These are phyloP conservation scores for Heteromormyrus szaboi DNA, from an alignment of 2,797 vertebrate species.

Conservation along the genomic window DNA sequence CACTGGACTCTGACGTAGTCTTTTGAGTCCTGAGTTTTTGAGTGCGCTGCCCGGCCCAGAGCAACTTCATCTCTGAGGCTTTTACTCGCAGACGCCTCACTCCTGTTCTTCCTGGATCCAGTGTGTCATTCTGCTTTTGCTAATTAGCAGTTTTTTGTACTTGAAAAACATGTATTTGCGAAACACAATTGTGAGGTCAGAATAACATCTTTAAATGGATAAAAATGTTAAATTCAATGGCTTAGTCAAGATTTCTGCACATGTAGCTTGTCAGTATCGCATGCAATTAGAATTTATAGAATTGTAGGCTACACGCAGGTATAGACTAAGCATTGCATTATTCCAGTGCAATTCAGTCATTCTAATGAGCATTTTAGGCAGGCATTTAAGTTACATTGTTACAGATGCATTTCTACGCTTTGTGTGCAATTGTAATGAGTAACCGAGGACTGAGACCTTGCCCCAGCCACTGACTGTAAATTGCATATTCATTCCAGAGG, in stretches of 20 bases:
- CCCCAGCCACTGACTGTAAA: background rate
- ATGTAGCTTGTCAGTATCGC: background rate
- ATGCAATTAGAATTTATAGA: background rate
- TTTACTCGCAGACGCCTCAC: background rate
- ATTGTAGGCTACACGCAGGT: background rate
- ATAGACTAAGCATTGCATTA: background rate
- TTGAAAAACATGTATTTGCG: background rate
- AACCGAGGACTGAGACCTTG: background rate
- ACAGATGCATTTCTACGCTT: background rate
- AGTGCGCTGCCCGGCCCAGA: background rate
- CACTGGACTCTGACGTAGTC: background rate
- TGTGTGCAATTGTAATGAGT: background rate
- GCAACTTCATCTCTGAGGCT: background rate
- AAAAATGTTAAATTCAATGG: background rate
- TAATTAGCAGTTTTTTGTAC: background rate
- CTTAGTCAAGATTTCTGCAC: background rate
- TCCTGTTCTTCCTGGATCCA: slow-evolving; percentile 9
- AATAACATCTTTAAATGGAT: background rate
- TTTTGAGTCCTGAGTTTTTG: background rate
- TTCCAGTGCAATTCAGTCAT: background rate
- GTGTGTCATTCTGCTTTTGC: background rate
- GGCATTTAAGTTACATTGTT: background rate
- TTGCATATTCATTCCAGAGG: background rate
- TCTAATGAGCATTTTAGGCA: background rate
- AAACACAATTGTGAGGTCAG: background rate